Evolutionary conservation across 2,797 vertebrate species (phyloP).

Genomic region (Gadopsis marmoratus): DNA sequence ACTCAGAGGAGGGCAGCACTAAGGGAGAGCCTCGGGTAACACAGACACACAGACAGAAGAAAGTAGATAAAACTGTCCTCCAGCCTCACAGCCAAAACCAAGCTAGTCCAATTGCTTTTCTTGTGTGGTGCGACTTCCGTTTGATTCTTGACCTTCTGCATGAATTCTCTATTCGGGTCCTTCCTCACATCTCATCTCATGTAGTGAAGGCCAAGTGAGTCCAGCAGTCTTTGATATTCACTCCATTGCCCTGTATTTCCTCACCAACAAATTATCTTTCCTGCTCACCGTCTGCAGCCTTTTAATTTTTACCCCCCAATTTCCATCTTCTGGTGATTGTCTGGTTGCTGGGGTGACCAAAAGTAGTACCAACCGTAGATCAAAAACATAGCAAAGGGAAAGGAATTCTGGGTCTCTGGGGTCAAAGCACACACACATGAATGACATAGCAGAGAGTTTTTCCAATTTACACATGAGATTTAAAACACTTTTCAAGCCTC

Average conservation of each 20-base stretch:
- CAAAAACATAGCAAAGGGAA: conserved; percentile 42
- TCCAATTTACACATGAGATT: background rate
- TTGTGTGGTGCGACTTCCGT: background rate
- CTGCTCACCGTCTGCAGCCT: conserved; percentile 25
- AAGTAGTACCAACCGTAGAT: conserved; percentile 21
- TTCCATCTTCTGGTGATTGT: conserved; percentile 73
- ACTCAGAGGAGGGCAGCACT: conserved; percentile 94
- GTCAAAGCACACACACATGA: background rate
- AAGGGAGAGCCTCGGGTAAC: conserved; percentile 93
- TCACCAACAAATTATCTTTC: conserved; percentile 23
- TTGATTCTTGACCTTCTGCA: conserved; percentile 14
- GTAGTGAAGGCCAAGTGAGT: conserved; percentile 31
- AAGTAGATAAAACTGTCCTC: conserved; percentile 26
- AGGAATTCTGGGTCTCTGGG: conserved; percentile 35
- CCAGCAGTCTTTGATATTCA: conserved; percentile 53
- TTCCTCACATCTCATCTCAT: conserved; percentile 30
- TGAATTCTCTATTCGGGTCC: conserved; percentile 23
- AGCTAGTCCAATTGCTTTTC: background rate
- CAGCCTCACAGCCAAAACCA: conserved; percentile 9
- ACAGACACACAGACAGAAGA: background rate
- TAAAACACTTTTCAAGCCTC: background rate
- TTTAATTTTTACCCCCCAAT: conserved; percentile 41
- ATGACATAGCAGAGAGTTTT: background rate
- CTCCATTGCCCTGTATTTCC: conserved; percentile 37
- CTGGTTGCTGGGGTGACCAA: conserved; percentile 41